phyloP scores from a whole-genome alignment of 2,113 vertebrate genomes.

The Brachyistius frenatus region DNA sequence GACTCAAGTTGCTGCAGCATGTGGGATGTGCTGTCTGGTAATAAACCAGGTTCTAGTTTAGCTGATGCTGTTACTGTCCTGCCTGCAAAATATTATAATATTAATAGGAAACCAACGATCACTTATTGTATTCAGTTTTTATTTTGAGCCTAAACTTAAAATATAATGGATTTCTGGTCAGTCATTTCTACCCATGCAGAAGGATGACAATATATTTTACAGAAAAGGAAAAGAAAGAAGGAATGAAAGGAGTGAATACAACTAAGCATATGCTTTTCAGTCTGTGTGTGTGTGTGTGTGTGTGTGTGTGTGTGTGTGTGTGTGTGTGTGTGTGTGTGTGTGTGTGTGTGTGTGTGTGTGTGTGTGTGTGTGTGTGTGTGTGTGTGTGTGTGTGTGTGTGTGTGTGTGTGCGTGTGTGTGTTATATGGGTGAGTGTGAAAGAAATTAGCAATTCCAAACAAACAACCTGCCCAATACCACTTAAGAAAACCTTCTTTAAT shows the following conservation, averaged over 20 bases:
- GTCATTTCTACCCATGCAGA: background rate
- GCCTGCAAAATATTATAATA: background rate
- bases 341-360: background rate
- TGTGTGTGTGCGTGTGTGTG: background rate
- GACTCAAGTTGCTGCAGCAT: constrained; percentile 4
- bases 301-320: constrained; percentile 10
- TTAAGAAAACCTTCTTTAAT: constrained; percentile 45
- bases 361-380: constrained; percentile 18
- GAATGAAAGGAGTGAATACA: constrained; percentile 10
- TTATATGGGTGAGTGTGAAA: constrained; percentile 19
- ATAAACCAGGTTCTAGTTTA: constrained; percentile 12
- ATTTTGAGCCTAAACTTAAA: background rate
- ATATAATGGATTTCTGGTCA: background rate
- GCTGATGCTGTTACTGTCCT: background rate
- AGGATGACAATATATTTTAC: background rate
- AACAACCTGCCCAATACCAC: constrained; percentile 40
- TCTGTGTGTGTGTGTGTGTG: constrained; percentile 15
- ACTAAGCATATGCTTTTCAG: constrained; percentile 37
- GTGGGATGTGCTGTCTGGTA: background rate
- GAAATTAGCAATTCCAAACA: constrained; percentile 58
- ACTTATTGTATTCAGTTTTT: background rate
- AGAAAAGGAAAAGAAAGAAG: background rate
- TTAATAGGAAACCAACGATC: background rate
- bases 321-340: background rate
- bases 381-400: constrained; percentile 3